phyloP scores from a whole-genome alignment of 1,140 invertebrate species.

The Fopius arisanus region DNA sequence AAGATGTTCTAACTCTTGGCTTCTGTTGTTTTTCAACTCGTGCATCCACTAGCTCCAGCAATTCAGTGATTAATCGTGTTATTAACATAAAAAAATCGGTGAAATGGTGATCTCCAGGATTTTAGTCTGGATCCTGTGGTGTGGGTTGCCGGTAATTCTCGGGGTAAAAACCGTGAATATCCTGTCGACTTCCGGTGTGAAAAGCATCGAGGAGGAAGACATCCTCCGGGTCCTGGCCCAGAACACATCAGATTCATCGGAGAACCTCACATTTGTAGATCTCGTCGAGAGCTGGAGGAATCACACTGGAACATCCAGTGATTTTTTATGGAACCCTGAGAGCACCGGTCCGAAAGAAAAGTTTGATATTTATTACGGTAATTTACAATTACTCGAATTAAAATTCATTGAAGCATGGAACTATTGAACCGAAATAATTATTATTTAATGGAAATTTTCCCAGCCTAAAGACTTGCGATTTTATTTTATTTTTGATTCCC shows the following conservation, averaged over 20 bases:
- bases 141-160: not conserved
- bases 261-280: slow-evolving; percentile 47
- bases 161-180: slow-evolving; percentile 40
- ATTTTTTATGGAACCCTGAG: slow-evolving; percentile 17
- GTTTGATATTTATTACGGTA: slow-evolving; percentile 45
- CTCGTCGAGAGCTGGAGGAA: slow-evolving; percentile 26
- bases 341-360: not conserved
- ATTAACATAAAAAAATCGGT: too few species aligned
- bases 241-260: slow-evolving; percentile 41
- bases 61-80: too few species aligned
- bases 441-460: too few species aligned
- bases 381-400: slow-evolving; percentile 27
- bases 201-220: slow-evolving; percentile 43
- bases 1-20: not conserved
- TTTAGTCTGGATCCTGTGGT: slow-evolving; percentile 31
- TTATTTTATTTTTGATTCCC: not conserved
- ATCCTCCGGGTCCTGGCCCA: slow-evolving; percentile 43
- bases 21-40: not conserved
- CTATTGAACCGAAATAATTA: too few species aligned
- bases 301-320: slow-evolving; percentile 15
- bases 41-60: too few species aligned
- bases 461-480: too few species aligned
- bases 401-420: too few species aligned
- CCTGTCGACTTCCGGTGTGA: slow-evolving; percentile 31
- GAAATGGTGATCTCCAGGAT: slow-evolving; percentile 17